Base-by-base conservation (phyloP, 1,140 invertebrate genomes). In the Ceratina calcarata region DNA sequence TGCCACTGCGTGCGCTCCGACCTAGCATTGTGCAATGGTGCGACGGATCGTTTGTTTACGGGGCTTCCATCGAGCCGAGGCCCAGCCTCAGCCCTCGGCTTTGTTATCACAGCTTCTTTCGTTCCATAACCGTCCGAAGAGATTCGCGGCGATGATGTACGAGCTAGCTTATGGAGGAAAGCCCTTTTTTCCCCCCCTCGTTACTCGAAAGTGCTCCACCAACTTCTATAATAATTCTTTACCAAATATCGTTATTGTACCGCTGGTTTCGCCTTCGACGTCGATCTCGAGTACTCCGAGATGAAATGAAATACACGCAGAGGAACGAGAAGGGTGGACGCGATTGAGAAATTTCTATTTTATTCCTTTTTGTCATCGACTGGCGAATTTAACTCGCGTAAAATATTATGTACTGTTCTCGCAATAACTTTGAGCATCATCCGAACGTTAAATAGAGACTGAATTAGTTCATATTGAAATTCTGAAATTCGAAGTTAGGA, bases 161-260 rank as follows among this genome's bases (percentile, higher is more conserved):
- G 81, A 86, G 84, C 86, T 83, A 57, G 85, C 86, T 85, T 86
- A 83, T 80, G 75, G 81, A 85, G 80, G 73, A 82, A 88, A 83
- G 82, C 86, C 83, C 86, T 85, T 85, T 89, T 88, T 85, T 86
- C 73, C 80, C 86, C 80, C 86, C 83, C n/a, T 89, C 85, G 85
- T 89, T 89, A 89, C 77, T 83, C 78, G 37, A 81, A 87, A 87
- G 81, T 87, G 81, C 71, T 82, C 84, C 80, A 77, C 83, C 80
- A 88, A 87, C 78, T 89, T 88, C 84, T 57, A 84, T 88, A 89
- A 89, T 89, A 89, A 89, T 89, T 89, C 87, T 88, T 87, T 89
- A 77, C 68, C 85, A 80, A 89, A 89, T 88, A 88, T 89, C 86
- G 85, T 88, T 84, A 89, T 88, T 85, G 82, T 84, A 82, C 68